Base-by-base conservation (phyloP, 2,797 vertebrate genomes). In the Lindbergichthys nudifrons region DNA sequence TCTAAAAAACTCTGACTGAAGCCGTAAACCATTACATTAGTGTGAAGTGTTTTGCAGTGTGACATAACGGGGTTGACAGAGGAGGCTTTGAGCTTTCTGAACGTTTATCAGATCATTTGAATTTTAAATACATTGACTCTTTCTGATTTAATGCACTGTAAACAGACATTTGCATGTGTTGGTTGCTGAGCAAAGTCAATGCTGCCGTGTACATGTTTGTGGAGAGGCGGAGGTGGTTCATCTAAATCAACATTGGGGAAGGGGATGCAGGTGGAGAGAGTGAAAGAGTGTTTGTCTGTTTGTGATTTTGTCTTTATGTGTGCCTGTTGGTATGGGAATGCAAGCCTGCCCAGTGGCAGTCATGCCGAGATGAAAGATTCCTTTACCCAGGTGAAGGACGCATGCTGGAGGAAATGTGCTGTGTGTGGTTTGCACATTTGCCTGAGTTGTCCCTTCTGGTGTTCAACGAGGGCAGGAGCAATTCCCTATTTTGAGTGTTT, bases 321-420 rank as follows among this genome's bases (percentile, higher is more conserved):
- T 43, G 4, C 16, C 32, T 11, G 13, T 8, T 10, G 59, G 39
- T 54, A 41, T 30, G 66, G 75, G 65, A 75, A 60, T 85, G 46
- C 50, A 82, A 78, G 68, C 79, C 77, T 79, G 82, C 67, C 87
- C 83, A 71, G 64, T 76, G 82, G 83, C 84, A 66, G 52, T 85
- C 78, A 78, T 3, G 26, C 60, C 2, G n/a, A 88, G 80, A 87
- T 87, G 72, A 87, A 85, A 88, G 85, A 89, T 76, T 84, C 61
- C 65, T 81, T 75, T 69, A 77, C 82, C 79, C 86, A 85, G 87
- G 78, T 90, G 77, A 76, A 79, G 81, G 73, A 58, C 19, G 63
- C 57, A 75, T 75, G 75, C 79, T 16, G 2, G 39, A 69, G 26
- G 67, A 81, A 72, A 57, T 60, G 36, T 41, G 73, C 32, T 75